A percentile compares a stretch with the other conserved stretches of the same genome.
Evolutionary conservation across 2,113 vertebrate species (phyloP).

Genomic region (Ictalurus punctatus): DNA sequence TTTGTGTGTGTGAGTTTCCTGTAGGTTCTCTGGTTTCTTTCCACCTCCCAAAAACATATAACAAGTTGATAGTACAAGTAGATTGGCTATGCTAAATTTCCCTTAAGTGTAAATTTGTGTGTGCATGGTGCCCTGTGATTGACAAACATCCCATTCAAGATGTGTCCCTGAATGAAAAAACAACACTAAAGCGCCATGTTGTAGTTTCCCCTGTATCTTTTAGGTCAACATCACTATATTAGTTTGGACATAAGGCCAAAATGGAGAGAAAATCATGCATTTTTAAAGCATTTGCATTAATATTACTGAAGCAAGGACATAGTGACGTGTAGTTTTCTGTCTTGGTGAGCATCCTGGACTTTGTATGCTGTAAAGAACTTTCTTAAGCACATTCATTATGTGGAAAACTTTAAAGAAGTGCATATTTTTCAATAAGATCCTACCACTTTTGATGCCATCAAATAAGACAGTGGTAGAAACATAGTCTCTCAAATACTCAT

Average conservation of each 20-base stretch:
- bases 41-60: not conserved
- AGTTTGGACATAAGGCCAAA: not conserved
- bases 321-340: not conserved
- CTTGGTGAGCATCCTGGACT: not conserved
- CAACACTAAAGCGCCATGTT: not conserved
- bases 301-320: not conserved
- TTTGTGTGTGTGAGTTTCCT: not conserved
- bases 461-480: not conserved
- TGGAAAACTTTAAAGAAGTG: not conserved
- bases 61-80: not conserved
- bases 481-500: not conserved
- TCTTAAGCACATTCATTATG: not conserved
- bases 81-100: not conserved
- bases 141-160: not conserved
- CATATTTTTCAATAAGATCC: not conserved
- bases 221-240: not conserved
- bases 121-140: not conserved
- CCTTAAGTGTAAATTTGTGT: not conserved
- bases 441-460: not conserved
- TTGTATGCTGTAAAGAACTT: not conserved
- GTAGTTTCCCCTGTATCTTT: not conserved
- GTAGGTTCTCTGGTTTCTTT: not conserved
- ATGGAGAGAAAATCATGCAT: not conserved
- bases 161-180: not conserved
- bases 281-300: not conserved